phyloP scores from a whole-genome alignment of 1,140 invertebrate species.

The Phocides pigmalion region DNA sequence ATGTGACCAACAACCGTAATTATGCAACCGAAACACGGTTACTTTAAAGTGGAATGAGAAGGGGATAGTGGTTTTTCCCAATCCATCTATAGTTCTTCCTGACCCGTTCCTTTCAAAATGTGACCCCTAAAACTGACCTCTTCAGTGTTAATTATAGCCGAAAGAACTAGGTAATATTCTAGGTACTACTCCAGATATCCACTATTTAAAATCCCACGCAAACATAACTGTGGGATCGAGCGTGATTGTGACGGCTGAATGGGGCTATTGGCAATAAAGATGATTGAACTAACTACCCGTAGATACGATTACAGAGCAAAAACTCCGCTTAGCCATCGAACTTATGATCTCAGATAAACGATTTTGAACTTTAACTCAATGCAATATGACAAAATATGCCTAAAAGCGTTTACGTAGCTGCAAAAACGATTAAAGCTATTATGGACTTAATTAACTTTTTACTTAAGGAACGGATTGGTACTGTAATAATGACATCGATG shows the following conservation, averaged over 20 bases:
- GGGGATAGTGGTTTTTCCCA: too few relatives aligned
- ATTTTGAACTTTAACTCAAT: constrained; percentile 13
- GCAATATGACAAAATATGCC: not conserved
- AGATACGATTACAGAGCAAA: constrained; percentile 41
- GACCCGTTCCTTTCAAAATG: too few relatives aligned
- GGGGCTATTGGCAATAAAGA: constrained; percentile 69
- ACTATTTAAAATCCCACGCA: constrained; percentile 12
- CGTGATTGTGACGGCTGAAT: constrained; percentile 44
- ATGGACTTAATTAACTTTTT: constrained; percentile 35
- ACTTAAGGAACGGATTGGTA: constrained; percentile 32
- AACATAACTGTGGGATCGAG: not conserved
- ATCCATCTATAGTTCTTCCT: too few relatives aligned
- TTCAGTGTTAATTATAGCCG: not conserved
- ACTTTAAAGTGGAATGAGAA: too few relatives aligned
- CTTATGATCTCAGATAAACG: not conserved
- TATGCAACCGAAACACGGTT: too few relatives aligned
- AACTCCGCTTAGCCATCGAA: constrained; percentile 26
- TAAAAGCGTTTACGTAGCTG: not conserved
- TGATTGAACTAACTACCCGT: constrained; percentile 49
- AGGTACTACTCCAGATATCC: not conserved
- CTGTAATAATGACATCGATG: constrained; percentile 26
- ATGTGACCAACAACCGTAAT: too few relatives aligned
- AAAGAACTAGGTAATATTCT: not conserved
- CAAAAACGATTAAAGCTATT: constrained; percentile 36
- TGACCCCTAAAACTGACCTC: too few relatives aligned